Base-by-base conservation (phyloP, 2,797 vertebrate species). In the Clarias pachynema region DNA sequence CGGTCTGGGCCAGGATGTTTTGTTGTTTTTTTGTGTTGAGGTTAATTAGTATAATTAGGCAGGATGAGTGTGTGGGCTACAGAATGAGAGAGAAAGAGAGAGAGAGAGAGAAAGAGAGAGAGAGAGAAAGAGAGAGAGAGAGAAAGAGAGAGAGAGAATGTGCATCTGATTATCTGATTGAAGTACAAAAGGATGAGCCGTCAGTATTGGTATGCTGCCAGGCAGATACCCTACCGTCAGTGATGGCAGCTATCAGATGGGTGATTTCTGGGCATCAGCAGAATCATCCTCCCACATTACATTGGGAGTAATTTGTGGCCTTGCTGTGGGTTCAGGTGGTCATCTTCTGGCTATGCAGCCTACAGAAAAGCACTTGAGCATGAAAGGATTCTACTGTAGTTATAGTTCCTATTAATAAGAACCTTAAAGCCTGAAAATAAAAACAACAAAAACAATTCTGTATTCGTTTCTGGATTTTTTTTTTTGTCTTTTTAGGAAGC, bases 1-100 rank as follows among this genome's bases (percentile, higher is more conserved):
- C 49, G 80, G 85, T 87, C 84, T 90, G 82, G 85, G 81, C 85
- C 81, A 74, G 82, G 79, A 87, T 81, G 84, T 86, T 86, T 88
- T 89, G 84, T 88, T 88, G 85, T 90, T 89, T 84, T 84, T 82
- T 72, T 84, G 53, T 70, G 49, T 78, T 83, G 79, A 86, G 68
- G 85, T 79, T 88, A 87, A 90, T 90, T 89, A 86, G 85, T 87
- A 86, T 90, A 89, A 90, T 90, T 88, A 88, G 82, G 77, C 65
- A 78, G 81, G 79, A 87, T 86, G 72, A 72, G 70, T 66, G 24
- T 75, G 70, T 85, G 75, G 80, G 81, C 81, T 68, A 62, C 68
- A 78, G 37, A 73, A 53, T 24, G 3, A 65, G 53, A 44, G n/a
- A 77, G 18, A 70, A 44, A 34, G 15, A 26, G 66, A 69, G 70